Percentiles rank a stretch among this genome's conserved stretches.
Conservation (phyloP, 2,113 vertebrate genomes). For the Pseudorectes ferrugineus region DNA sequence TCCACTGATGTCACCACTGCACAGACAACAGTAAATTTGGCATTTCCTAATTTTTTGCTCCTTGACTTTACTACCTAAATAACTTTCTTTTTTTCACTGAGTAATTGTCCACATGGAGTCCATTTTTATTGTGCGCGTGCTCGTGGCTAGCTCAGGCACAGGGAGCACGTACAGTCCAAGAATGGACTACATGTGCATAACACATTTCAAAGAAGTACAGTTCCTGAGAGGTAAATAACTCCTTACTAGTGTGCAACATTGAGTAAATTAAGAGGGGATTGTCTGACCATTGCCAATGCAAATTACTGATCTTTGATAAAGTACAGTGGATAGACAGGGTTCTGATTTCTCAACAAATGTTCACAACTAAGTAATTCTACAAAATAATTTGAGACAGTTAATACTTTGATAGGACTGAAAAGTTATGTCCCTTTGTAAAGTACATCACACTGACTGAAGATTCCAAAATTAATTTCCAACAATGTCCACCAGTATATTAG, state of each 20-base stretch:
- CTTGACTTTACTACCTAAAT: constrained; percentile 9
- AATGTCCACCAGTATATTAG: not conserved
- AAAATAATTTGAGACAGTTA: not conserved
- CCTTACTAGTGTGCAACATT: not conserved
- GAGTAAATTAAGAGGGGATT: not conserved
- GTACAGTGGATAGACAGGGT: not conserved
- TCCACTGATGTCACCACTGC: not conserved
- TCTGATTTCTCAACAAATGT: not conserved
- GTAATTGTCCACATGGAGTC: constrained; percentile 31
- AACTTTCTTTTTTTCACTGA: constrained; percentile 3
- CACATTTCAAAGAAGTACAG: constrained; percentile 33
- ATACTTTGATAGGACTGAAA: not conserved
- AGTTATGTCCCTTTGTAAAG: not conserved
- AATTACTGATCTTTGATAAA: not conserved
- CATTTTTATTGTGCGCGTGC: not conserved
- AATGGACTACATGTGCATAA: constrained; percentile 28
- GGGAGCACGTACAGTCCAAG: constrained; percentile 13
- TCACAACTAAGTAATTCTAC: not conserved
- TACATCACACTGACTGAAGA: not conserved
- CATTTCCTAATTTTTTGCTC: not conserved
- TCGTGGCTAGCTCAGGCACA: not conserved
- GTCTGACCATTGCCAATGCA: not conserved
- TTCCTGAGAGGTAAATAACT: constrained; percentile 18
- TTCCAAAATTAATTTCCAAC: not conserved
- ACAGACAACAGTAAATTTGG: not conserved